These are phyloP conservation scores for Taenaris catops DNA, from an alignment of 2,888 invertebrate species.

Conservation along the genomic window DNA sequence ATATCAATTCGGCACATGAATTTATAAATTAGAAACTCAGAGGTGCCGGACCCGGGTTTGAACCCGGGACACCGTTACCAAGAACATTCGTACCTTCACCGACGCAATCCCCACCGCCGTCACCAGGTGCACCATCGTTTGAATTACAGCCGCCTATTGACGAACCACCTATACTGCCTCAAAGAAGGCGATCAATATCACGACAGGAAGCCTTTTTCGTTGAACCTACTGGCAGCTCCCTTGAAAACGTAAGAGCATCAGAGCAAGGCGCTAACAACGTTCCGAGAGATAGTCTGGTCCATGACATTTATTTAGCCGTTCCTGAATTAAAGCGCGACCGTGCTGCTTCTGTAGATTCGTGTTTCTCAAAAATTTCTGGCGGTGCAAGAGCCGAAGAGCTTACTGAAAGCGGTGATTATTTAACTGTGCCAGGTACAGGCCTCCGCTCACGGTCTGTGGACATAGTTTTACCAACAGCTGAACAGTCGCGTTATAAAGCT, in stretches of 20 bases:
- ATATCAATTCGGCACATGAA: no score
- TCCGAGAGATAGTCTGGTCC: slow-evolving; percentile 71
- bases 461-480: slow-evolving; percentile 92
- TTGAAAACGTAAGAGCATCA: slow-evolving; percentile 84
- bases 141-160: slow-evolving; percentile 77
- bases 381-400: slow-evolving; percentile 86
- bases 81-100: slow-evolving; percentile 46
- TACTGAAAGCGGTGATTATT: slow-evolving; percentile 79
- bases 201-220: slow-evolving; percentile 91
- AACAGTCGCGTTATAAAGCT: slow-evolving; percentile 92
- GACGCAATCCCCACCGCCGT: slow-evolving; percentile 72
- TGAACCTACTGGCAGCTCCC: slow-evolving; percentile 84
- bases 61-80: slow-evolving; percentile 67
- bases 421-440: slow-evolving; percentile 86
- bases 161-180: slow-evolving; percentile 60
- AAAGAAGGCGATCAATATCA: slow-evolving; percentile 86
- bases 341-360: slow-evolving; percentile 93
- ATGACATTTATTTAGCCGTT: slow-evolving; percentile 88
- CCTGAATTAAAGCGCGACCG: slow-evolving; percentile 91
- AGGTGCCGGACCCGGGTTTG: no score
- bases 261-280: slow-evolving; percentile 50
- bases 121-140: slow-evolving; percentile 76
- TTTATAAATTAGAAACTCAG: no score
- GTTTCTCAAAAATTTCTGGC: slow-evolving; percentile 88
- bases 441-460: slow-evolving; percentile 91